Conservation (phyloP, 2,113 vertebrate genomes). For the western clawed frog (Xenopus tropicalis) region UCB_Xtro_10.0 CM004445.2:128414001-128414500, state of each 20-base stretch:
- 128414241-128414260: constrained; percentile 11
- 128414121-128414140: constrained; percentile 46
- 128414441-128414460: neutral
- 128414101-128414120: constrained; percentile 46
- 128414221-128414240: constrained; percentile 43
- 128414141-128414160: constrained; percentile 49
- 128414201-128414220: constrained; percentile 45
- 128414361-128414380: constrained; percentile 32
- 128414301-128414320: constrained; percentile 37
- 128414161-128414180: constrained; percentile 51
- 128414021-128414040: constrained; percentile 52
- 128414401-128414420: constrained; percentile 33
- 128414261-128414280: constrained; percentile 23
- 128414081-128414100: constrained; percentile 8
- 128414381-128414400: constrained; percentile 29
- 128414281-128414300: constrained; percentile 11
- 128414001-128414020: constrained; percentile 56
- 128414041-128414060: constrained; percentile 47
- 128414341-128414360: constrained; percentile 48
- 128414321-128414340: constrained; percentile 30
- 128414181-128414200: constrained; percentile 38
- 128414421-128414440: constrained; percentile 22
- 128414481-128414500: constrained; percentile 42
- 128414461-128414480: constrained; percentile 14
- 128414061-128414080: constrained; percentile 27